A percentile compares a stretch with the other conserved stretches of the same genome.
Conservation (phyloP, 2,888 invertebrate genomes). For the Acanthosepion esculentum region DNA sequence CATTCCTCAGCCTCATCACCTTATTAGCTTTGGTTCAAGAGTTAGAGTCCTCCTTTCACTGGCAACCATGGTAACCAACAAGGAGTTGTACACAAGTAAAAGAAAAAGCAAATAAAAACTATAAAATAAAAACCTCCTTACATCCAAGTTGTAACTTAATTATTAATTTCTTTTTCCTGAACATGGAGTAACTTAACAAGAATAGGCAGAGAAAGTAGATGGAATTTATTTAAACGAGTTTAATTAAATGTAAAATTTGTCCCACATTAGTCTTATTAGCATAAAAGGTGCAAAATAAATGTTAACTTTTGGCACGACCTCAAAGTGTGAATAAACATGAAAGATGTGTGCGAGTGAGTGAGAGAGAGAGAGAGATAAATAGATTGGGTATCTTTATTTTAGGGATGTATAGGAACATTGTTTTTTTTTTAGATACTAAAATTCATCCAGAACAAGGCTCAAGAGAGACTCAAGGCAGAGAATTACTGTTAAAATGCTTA, state of each 20-base stretch:
- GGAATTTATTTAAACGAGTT: background rate
- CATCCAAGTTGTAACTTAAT: background rate
- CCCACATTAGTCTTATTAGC: constrained; percentile 10
- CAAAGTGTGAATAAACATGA: too few species aligned
- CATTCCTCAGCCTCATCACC: background rate
- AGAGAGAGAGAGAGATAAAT: too few species aligned
- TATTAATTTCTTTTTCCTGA: too few species aligned
- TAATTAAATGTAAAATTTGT: constrained; percentile 6
- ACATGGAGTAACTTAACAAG: constrained; percentile 14
- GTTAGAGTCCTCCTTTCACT: background rate
- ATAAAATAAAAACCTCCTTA: background rate
- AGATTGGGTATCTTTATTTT: too few species aligned
- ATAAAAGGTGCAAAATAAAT: background rate
- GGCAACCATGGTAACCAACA: background rate
- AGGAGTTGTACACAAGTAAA: background rate
- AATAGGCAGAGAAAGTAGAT: background rate
- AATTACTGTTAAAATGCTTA: too few species aligned
- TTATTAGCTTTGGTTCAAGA: background rate
- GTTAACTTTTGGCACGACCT: background rate
- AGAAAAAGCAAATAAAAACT: too few species aligned
- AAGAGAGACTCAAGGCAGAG: too few species aligned
- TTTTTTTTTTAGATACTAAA: too few species aligned
- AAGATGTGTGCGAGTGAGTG: too few species aligned
- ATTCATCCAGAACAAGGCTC: too few species aligned
- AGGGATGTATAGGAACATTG: too few species aligned